Percentiles rank a stretch among this genome's conserved stretches.
These are phyloP conservation scores for Furnarius figulus DNA, from an alignment of 2,113 vertebrate genomes.

Conservation along the genomic window DNA sequence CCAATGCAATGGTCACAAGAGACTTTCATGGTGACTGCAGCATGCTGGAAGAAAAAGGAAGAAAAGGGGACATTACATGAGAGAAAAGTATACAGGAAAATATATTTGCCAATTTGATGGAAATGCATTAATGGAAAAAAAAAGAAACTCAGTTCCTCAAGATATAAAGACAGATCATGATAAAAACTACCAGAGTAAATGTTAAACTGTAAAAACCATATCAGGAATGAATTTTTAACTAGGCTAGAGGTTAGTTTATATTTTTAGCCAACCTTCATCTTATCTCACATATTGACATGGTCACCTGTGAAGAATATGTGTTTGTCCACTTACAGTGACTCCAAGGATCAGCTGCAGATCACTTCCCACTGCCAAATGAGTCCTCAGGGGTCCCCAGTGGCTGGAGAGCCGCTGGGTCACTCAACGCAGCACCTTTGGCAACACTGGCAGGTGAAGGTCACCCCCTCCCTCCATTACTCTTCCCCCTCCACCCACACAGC, in stretches of 20 bases:
- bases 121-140: not conserved
- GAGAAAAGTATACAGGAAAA: not conserved
- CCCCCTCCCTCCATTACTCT: not conserved
- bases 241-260: not conserved
- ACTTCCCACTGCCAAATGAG: not conserved
- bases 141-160: not conserved
- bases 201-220: not conserved
- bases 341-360: not conserved
- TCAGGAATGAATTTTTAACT: not conserved
- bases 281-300: not conserved
- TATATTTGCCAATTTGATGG: not conserved
- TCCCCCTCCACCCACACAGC: not conserved
- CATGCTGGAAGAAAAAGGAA: not conserved
- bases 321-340: not conserved
- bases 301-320: not conserved
- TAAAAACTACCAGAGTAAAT: not conserved
- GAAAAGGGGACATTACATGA: not conserved
- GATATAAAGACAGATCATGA: not conserved
- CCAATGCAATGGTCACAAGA: not conserved
- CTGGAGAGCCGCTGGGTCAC: not conserved
- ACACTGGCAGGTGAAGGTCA: not conserved
- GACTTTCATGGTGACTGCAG: not conserved
- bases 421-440: not conserved
- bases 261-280: not conserved
- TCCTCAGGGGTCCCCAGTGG: fast-evolving